Percentiles rank a stretch among this genome's conserved stretches.
These are phyloP conservation scores for Zygogramma bicolorata DNA, from an alignment of 2,888 invertebrate species.

Conservation along the genomic window DNA sequence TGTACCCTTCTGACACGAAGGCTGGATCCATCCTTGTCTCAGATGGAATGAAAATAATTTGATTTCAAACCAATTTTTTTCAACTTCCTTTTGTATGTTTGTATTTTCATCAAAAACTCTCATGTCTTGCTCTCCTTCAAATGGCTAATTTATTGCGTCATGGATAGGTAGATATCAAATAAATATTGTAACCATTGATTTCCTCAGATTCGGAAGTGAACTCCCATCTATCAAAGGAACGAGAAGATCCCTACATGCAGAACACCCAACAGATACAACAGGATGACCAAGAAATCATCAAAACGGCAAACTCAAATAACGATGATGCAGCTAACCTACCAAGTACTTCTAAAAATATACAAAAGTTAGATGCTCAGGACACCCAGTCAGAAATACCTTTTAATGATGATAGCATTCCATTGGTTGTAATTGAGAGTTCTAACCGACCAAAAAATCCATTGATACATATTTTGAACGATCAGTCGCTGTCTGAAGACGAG, in stretches of 20 bases:
- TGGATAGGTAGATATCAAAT: too few relatives aligned
- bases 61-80: too few relatives aligned
- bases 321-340: background rate
- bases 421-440: background rate
- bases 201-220: background rate
- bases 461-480: background rate
- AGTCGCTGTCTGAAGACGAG: background rate
- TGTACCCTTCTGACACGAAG: too few relatives aligned
- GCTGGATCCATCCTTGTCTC: too few relatives aligned
- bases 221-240: background rate
- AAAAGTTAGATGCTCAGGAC: slow-evolving; percentile 1
- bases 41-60: too few relatives aligned
- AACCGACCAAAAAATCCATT: slow-evolving; percentile 13
- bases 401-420: background rate
- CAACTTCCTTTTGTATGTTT: too few relatives aligned
- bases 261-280: slow-evolving; percentile 6
- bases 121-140: too few relatives aligned
- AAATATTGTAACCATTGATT: too few relatives aligned
- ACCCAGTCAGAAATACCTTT: slow-evolving; percentile 14
- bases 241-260: slow-evolving; percentile 4
- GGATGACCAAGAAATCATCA: background rate
- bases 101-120: too few relatives aligned
- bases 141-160: too few relatives aligned
- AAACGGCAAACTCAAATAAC: background rate
- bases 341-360: background rate